Evolutionary conservation across 2,113 vertebrate genomes (phyloP).

Genomic region (Micromys minutus): DNA sequence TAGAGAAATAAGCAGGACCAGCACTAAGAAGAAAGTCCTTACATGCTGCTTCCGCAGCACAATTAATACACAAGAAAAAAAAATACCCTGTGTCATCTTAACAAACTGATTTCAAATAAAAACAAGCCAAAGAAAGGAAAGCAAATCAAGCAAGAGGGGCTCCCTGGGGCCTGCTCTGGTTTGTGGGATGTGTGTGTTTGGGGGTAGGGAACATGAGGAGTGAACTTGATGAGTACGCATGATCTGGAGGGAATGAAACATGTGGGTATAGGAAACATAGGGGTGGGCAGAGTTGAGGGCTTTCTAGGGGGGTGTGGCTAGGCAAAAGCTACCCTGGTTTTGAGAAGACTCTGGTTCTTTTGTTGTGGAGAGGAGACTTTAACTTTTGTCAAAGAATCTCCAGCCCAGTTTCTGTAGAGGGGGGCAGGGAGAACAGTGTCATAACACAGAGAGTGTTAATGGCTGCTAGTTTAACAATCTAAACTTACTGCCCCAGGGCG

Average conservation of each 20-base stretch:
- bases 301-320: background rate
- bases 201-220: background rate
- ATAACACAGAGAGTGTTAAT: slow-evolving; percentile 69
- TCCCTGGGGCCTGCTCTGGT: slow-evolving; percentile 53
- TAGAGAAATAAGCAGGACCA: background rate
- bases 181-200: background rate
- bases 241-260: background rate
- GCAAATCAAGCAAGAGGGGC: slow-evolving; percentile 58
- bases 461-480: slow-evolving; percentile 74
- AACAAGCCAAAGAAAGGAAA: slow-evolving; percentile 71
- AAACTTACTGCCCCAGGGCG: slow-evolving; percentile 54
- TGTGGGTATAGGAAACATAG: background rate
- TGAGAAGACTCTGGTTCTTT: slow-evolving; percentile 18
- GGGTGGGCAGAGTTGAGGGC: background rate
- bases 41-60: slow-evolving; percentile 43
- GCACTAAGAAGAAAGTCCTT: slow-evolving; percentile 54
- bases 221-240: background rate
- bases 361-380: slow-evolving; percentile 27
- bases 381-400: slow-evolving; percentile 58
- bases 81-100: slow-evolving; percentile 58
- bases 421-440: slow-evolving; percentile 55
- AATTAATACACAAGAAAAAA: slow-evolving; percentile 60
- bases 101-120: slow-evolving; percentile 67
- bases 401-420: slow-evolving; percentile 40
- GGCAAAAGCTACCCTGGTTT: background rate